Evolutionary conservation across 2,888 invertebrate genomes (phyloP).

Genomic region (Heliconius sara): DNA sequence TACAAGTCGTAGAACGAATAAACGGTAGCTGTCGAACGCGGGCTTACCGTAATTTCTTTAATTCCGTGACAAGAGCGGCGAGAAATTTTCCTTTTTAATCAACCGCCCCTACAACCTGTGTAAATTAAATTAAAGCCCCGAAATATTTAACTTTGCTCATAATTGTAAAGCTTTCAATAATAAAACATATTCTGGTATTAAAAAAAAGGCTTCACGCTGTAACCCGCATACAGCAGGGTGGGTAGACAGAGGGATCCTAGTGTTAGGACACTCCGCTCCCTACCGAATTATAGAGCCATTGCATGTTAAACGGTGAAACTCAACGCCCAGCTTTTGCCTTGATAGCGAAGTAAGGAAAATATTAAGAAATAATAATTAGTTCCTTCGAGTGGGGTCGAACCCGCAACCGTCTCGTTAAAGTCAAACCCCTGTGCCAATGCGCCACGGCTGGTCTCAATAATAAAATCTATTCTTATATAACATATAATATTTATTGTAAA

Average conservation of each 20-base stretch:
- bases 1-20: constrained; percentile 23
- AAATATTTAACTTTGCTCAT: constrained; percentile 75
- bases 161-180: constrained; percentile 50
- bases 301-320: no score
- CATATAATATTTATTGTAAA: background rate
- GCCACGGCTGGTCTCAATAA: background rate
- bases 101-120: constrained; percentile 55
- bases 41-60: constrained; percentile 62
- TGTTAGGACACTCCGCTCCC: no score
- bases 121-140: constrained; percentile 73
- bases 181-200: background rate
- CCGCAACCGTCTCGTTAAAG: no score
- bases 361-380: no score
- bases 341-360: no score
- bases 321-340: no score
- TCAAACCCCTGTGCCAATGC: no score
- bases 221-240: no score
- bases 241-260: no score
- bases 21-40: constrained; percentile 47
- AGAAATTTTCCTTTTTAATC: constrained; percentile 66
- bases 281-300: no score
- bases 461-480: constrained; percentile 2
- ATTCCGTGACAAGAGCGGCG: constrained; percentile 53
- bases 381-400: no score
- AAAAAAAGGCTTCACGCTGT: no score